A percentile compares a stretch with the other conserved stretches of the same genome.
Evolutionary conservation across 2,797 vertebrate genomes (phyloP).

Genomic region (Sarcoramphus papa): DNA sequence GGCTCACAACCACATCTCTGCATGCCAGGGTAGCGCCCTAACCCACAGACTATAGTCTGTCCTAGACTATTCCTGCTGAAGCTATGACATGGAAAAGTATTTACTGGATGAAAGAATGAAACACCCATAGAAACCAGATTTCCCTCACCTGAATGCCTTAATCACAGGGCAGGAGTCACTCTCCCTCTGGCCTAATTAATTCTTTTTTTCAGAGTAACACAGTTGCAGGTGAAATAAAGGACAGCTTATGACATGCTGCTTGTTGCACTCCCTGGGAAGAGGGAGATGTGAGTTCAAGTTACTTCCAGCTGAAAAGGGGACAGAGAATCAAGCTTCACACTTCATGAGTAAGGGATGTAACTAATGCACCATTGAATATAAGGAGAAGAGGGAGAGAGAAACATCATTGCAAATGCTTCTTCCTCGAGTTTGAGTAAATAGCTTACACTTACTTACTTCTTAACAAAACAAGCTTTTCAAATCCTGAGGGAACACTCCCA

Average conservation of each 20-base stretch:
- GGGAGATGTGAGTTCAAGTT: not conserved
- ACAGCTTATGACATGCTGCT: not conserved
- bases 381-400: not conserved
- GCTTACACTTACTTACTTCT: not conserved
- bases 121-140: not conserved
- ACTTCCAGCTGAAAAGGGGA: not conserved
- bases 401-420: not conserved
- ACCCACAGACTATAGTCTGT: not conserved
- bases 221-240: conserved; percentile 30
- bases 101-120: not conserved
- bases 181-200: not conserved
- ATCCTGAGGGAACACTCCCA: not conserved
- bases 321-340: not conserved
- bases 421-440: not conserved
- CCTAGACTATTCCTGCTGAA: not conserved
- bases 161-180: not conserved
- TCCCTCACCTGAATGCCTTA: not conserved
- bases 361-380: not conserved
- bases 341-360: not conserved
- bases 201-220: not conserved
- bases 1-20: not conserved
- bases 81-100: not conserved
- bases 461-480: not conserved
- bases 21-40: not conserved
- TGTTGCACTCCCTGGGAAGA: not conserved